Base-by-base conservation (phyloP, 2,797 vertebrate genomes). In the Malurus splendens region DNA sequence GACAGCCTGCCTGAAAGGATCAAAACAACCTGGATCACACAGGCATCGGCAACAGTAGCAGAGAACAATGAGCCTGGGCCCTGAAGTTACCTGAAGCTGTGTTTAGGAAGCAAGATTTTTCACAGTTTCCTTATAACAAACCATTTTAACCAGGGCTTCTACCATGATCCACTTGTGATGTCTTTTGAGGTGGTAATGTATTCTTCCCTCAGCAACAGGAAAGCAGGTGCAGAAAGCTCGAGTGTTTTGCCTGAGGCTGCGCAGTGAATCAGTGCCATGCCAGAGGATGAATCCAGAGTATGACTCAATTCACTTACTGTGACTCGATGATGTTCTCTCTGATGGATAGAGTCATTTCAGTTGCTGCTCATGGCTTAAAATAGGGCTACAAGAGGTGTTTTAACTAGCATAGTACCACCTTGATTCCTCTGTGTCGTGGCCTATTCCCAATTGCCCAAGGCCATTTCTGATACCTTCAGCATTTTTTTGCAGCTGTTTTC, bases 1-100 rank as follows among this genome's bases (percentile, higher is more conserved):
- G 86, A 86, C 86, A 90, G 86, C 25, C 50, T 88, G 67, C 57
- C 78, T 66, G 61, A 85, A 88, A 88, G 65, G 47, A 88, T 84
- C 54, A 74, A 86, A 92, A 71, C 54, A 67, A 51, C 50, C 42
- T 32, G 44, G 8, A 28, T 41, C 47, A 41, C 0, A 0, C 22
- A 74, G 54, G 47, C 61, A 44, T 77, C 9, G 3, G 47, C n/a
- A 70, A 5, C 2, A 2, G 56, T 9, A 67, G 48, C 54, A 71
- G 48, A 74, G 24, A 86, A 45, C 32, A 82, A 20, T 71, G 60
- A 42, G 86, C 9, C 54, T 60, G 59, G 42, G 41, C 70, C 45
- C 56, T 50, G 39, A 38, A 89, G 48, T 83, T 62, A 33, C 45
- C 52, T 90, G 66, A 72, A 64, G 25, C 19, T 54, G 16, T 78